These are phyloP conservation scores for Tursiops truncatus DNA, from an alignment of 2,113 vertebrate genomes.

Conservation along the genomic window DNA sequence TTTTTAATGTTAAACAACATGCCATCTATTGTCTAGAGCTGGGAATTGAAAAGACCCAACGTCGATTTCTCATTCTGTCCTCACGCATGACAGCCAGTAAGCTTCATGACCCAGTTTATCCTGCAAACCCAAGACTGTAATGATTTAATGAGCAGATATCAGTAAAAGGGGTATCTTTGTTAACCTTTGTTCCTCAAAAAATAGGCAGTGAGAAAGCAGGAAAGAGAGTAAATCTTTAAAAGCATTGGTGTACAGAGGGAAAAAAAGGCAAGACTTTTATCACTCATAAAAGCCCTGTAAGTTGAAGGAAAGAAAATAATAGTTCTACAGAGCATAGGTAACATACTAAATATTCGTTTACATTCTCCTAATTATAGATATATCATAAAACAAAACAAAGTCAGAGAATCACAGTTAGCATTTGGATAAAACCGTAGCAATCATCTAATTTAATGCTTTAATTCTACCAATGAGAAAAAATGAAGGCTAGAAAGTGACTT, in stretches of 20 bases:
- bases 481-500: background rate
- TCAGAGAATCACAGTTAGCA: background rate
- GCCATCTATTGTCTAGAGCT: conserved; percentile 38
- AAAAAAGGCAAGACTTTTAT: background rate
- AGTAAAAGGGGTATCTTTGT: background rate
- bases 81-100: background rate
- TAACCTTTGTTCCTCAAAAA: conserved; percentile 44
- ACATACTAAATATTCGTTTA: background rate
- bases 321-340: background rate
- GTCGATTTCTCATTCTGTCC: conserved; percentile 25
- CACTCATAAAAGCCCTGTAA: background rate
- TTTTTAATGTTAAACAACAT: conserved; percentile 54
- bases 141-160: conserved; percentile 49
- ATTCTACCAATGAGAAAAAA: background rate
- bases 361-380: conserved; percentile 11
- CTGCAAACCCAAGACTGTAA: background rate
- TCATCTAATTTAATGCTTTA: background rate
- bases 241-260: background rate
- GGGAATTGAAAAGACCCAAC: conserved; percentile 1
- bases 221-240: conserved; percentile 33
- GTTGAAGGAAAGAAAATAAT: background rate
- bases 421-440: background rate
- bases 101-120: conserved; percentile 33
- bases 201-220: background rate
- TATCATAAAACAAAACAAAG: background rate